Percentiles rank a stretch among this genome's conserved stretches.
phyloP scores from a whole-genome alignment of 2,888 invertebrate genomes.

The Gymnosoma rotundatum region DNA sequence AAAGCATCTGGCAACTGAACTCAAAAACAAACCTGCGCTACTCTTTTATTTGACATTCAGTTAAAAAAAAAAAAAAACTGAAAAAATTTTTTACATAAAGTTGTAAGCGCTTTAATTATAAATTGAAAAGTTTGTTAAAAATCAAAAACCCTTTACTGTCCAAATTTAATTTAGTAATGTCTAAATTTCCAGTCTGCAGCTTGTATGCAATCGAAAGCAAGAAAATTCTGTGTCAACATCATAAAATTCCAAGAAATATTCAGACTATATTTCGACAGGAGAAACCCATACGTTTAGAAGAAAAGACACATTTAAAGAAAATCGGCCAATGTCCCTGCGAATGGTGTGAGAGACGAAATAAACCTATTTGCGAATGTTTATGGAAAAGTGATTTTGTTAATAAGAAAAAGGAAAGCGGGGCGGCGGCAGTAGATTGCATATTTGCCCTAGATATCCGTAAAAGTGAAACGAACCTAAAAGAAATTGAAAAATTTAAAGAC shows the following conservation, averaged over 20 bases:
- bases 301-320: slow-evolving; percentile 60
- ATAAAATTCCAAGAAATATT: slow-evolving; percentile 65
- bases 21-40: too few relatives aligned
- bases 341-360: slow-evolving; percentile 11
- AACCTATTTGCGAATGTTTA: slow-evolving; percentile 6
- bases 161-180: slow-evolving; percentile 43
- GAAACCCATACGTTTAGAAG: slow-evolving; percentile 65
- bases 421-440: background rate
- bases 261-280: slow-evolving; percentile 34
- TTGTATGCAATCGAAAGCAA: slow-evolving; percentile 41
- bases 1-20: too few relatives aligned
- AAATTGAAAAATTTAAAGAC: background rate
- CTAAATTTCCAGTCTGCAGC: slow-evolving; percentile 62
- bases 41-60: background rate
- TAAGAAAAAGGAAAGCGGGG: background rate
- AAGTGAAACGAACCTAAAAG: background rate
- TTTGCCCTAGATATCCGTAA: background rate
- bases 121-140: slow-evolving; percentile 12
- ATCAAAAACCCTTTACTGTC: background rate
- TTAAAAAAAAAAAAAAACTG: background rate
- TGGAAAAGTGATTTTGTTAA: background rate
- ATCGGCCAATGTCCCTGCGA: slow-evolving; percentile 56
- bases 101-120: background rate
- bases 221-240: slow-evolving; percentile 62
- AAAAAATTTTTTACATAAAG: too few relatives aligned